Percentiles rank a stretch among this genome's conserved stretches.
Conservation (phyloP, 2,113 vertebrate genomes). For the Casuarius casuarius region DNA sequence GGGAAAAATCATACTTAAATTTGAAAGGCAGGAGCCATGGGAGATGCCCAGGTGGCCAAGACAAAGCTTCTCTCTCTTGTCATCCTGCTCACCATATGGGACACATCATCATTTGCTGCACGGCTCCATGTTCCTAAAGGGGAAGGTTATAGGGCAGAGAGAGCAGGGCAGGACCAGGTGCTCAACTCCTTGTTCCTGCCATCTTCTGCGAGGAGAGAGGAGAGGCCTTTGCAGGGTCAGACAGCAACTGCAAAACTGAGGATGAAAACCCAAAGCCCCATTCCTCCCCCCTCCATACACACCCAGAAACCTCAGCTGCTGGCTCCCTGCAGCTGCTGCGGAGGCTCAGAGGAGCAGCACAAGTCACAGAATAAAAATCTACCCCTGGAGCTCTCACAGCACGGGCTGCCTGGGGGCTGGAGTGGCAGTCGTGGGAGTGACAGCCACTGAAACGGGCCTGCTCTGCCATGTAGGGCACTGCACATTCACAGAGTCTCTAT, state of each 20-base stretch:
- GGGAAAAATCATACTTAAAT: background rate
- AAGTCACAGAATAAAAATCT: background rate
- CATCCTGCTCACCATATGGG: background rate
- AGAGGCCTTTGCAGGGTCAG: background rate
- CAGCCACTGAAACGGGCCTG: background rate
- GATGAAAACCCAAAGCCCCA: background rate
- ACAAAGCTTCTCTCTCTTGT: background rate
- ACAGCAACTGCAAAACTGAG: constrained; percentile 19
- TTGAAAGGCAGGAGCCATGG: background rate
- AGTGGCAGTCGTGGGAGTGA: background rate
- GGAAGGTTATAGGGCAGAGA: background rate
- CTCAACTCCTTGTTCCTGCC: background rate
- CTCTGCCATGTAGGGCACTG: background rate
- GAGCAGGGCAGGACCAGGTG: background rate
- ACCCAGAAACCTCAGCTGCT: constrained; percentile 34
- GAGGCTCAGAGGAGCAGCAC: background rate
- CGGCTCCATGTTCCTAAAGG: background rate
- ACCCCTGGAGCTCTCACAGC: background rate
- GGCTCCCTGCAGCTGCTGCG: constrained; percentile 20
- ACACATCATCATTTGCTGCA: background rate
- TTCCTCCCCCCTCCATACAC: background rate
- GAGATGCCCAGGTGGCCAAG: background rate
- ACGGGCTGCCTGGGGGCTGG: background rate
- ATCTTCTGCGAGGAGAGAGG: background rate
- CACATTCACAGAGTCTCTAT: background rate